phyloP scores from a whole-genome alignment of 2,888 invertebrate genomes.

The Heliconius cydno region DNA sequence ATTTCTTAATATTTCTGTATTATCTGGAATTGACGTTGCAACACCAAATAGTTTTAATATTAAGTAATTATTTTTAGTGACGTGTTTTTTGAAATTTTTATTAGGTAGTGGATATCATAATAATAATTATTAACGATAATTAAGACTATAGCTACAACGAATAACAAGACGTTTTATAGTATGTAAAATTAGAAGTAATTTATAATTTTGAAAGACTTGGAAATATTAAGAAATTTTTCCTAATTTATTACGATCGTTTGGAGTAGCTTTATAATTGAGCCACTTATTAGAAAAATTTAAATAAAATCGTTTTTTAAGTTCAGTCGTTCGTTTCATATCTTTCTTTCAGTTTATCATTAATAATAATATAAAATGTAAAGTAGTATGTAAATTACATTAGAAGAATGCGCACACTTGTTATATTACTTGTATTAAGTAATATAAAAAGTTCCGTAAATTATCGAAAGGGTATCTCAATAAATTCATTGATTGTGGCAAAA shows the following conservation, averaged over 20 bases:
- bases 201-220: conserved; percentile 1
- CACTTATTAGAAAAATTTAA: background rate
- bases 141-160: conserved; percentile 24
- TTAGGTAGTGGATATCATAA: conserved; percentile 11
- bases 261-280: background rate
- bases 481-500: background rate
- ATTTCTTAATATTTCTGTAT: conserved; percentile 25
- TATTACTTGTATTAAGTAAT: conserved; percentile 16
- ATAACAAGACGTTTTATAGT: conserved; percentile 16
- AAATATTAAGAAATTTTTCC: conserved; percentile 15
- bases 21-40: conserved; percentile 12
- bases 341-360: background rate
- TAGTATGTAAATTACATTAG: conserved; percentile 2
- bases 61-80: conserved; percentile 8
- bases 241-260: background rate
- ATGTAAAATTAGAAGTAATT: conserved; percentile 8
- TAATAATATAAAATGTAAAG: background rate
- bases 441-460: background rate
- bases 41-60: conserved; percentile 21
- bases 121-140: conserved; percentile 1
- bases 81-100: conserved; percentile 21
- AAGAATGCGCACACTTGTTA: conserved; percentile 21
- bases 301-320: background rate
- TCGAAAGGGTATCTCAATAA: background rate
- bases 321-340: too few species aligned